These are phyloP conservation scores for Chelidonichthys spinosus DNA, from an alignment of 2,797 vertebrate species.

Conservation along the genomic window DNA sequence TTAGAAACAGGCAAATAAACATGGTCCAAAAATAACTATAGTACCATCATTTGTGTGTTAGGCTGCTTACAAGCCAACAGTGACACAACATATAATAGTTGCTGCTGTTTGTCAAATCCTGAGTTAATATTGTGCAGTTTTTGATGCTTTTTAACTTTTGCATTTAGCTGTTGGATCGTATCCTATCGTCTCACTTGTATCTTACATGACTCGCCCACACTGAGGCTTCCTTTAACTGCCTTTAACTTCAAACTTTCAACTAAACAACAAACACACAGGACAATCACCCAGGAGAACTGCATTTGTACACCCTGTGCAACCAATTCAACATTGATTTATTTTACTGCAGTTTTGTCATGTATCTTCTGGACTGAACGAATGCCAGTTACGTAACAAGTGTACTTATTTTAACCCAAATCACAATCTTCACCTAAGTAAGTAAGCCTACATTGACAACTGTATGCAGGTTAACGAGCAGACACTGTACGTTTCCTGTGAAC, in stretches of 20 bases:
- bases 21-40: neutral
- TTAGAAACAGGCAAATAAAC: neutral
- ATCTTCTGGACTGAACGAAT: too few relatives aligned
- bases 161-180: constrained; percentile 40
- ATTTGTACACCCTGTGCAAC: neutral
- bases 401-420: too few relatives aligned
- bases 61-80: neutral
- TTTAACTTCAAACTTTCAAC: neutral
- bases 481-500: too few relatives aligned
- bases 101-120: neutral
- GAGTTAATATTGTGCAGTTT: constrained; percentile 12
- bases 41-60: neutral
- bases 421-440: too few relatives aligned
- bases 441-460: too few relatives aligned
- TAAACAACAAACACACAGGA: neutral
- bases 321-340: neutral
- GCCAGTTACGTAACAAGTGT: too few relatives aligned
- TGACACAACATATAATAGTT: neutral
- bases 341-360: neutral
- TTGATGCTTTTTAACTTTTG: constrained; percentile 26
- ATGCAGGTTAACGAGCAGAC: too few relatives aligned
- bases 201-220: constrained; percentile 15
- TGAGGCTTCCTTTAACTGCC: neutral
- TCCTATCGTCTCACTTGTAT: constrained; percentile 34
- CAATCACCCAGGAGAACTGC: neutral